These are phyloP conservation scores for Ptilodon capucinus DNA, from an alignment of 2,888 invertebrate species.

Conservation along the genomic window DNA sequence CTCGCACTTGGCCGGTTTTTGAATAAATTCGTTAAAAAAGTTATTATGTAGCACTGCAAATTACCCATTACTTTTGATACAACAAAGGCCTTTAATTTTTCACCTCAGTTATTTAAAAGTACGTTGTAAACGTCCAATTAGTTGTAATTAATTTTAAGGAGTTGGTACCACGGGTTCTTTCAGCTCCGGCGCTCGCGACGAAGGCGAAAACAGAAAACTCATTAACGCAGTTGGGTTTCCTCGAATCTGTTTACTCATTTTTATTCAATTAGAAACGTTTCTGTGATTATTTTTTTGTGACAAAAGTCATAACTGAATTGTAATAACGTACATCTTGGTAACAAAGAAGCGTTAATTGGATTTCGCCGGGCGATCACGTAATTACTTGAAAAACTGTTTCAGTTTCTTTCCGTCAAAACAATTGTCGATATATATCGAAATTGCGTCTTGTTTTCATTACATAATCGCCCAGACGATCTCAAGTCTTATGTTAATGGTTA, in stretches of 20 bases:
- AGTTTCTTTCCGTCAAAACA: too few relatives aligned
- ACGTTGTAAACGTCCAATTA: slow-evolving; percentile 35
- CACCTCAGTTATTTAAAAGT: slow-evolving; percentile 8
- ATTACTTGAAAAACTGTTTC: background rate
- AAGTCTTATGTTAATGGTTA: too few relatives aligned
- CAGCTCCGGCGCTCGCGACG: slow-evolving; percentile 16
- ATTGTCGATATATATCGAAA: too few relatives aligned
- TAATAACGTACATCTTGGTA: background rate
- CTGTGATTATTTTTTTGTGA: background rate
- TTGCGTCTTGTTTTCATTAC: too few relatives aligned
- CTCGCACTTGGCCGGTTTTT: too few relatives aligned
- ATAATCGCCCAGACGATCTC: too few relatives aligned
- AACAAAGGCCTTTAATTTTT: background rate
- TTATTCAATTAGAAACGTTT: background rate
- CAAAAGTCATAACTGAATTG: background rate
- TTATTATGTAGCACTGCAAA: too few relatives aligned
- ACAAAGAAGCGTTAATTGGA: background rate
- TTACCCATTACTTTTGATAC: background rate
- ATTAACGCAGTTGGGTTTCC: slow-evolving; percentile 36
- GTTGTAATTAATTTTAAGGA: slow-evolving; percentile 32
- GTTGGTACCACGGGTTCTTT: slow-evolving; percentile 12
- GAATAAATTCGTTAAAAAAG: too few relatives aligned
- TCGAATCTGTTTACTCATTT: slow-evolving; percentile 11
- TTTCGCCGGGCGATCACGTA: background rate
- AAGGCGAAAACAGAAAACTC: slow-evolving; percentile 34